A percentile compares a stretch with the other conserved stretches of the same genome.
phyloP scores from a whole-genome alignment of 2,888 invertebrate genomes.

The Apamea sordens region DNA sequence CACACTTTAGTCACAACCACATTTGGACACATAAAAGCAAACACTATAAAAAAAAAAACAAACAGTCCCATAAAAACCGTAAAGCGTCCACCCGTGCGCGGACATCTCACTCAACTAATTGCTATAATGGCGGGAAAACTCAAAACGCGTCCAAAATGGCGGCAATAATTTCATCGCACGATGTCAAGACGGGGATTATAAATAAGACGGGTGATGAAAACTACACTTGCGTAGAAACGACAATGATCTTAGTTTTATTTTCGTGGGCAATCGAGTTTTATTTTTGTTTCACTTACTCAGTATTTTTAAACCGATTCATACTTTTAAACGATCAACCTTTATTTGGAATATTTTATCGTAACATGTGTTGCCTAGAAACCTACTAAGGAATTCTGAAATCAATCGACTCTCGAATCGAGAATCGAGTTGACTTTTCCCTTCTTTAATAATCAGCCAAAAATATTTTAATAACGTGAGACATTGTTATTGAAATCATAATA shows the following conservation, averaged over 20 bases:
- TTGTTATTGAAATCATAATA: constrained; percentile 43
- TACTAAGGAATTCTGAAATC: not conserved
- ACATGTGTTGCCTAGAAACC: not conserved
- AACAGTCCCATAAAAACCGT: constrained; percentile 82
- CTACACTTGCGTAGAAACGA: constrained; percentile 85
- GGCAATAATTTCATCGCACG: constrained; percentile 84
- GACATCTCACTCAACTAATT: constrained; percentile 90
- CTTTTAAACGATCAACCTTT: constrained; percentile 9
- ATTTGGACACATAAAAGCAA: constrained; percentile 60
- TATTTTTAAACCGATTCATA: constrained; percentile 51
- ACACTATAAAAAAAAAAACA: constrained; percentile 72
- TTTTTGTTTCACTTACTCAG: constrained; percentile 44
- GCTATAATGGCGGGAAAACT: constrained; percentile 87
- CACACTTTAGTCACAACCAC: constrained; percentile 55
- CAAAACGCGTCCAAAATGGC: constrained; percentile 84
- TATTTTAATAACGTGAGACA: constrained; percentile 24
- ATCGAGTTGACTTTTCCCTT: not conserved
- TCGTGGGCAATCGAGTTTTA: constrained; percentile 71
- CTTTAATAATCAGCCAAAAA: constrained; percentile 15
- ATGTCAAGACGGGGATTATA: constrained; percentile 85
- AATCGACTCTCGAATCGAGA: no score
- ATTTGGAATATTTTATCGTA: not conserved
- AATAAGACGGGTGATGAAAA: constrained; percentile 88
- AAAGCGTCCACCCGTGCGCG: constrained; percentile 83
- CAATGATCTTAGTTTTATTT: constrained; percentile 87